These are phyloP conservation scores for Menidia beryllina DNA, from an alignment of 2,113 vertebrate species.

Conservation along the genomic window DNA sequence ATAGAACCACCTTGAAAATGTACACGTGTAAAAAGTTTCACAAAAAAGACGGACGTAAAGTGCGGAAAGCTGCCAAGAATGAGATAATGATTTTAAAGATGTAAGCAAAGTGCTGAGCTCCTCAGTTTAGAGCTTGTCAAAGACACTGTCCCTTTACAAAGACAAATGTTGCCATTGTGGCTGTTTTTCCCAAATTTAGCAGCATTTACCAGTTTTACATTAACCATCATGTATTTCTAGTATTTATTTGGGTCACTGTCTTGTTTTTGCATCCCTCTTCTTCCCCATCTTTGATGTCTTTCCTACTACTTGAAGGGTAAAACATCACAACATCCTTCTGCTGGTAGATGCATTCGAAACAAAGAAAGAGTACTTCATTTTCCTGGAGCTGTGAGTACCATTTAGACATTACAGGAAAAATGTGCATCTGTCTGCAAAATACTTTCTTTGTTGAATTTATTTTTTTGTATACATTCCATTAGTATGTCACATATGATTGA, in stretches of 20 bases:
- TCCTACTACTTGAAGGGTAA: slow-evolving; percentile 85
- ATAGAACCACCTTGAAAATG: slow-evolving; percentile 94
- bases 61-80: slow-evolving; percentile 97
- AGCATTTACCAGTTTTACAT: background rate
- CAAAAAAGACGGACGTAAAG: slow-evolving; percentile 97
- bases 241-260: background rate
- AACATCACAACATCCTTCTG: slow-evolving; percentile 97
- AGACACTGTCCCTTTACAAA: background rate
- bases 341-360: slow-evolving; percentile 97
- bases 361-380: slow-evolving; percentile 97
- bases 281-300: background rate
- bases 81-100: slow-evolving; percentile 99
- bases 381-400: slow-evolving; percentile 95
- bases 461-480: background rate
- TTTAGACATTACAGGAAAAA: background rate
- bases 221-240: background rate
- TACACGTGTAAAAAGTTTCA: slow-evolving; percentile 99
- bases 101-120: slow-evolving; percentile 79
- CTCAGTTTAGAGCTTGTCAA: background rate
- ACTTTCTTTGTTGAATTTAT: no score
- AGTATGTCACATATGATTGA: background rate
- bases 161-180: background rate
- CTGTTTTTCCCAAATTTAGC: background rate
- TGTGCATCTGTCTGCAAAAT: background rate
- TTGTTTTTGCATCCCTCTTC: background rate